These are phyloP conservation scores for Lithophane ornitopus DNA, from an alignment of 2,888 invertebrate genomes.

Conservation along the genomic window DNA sequence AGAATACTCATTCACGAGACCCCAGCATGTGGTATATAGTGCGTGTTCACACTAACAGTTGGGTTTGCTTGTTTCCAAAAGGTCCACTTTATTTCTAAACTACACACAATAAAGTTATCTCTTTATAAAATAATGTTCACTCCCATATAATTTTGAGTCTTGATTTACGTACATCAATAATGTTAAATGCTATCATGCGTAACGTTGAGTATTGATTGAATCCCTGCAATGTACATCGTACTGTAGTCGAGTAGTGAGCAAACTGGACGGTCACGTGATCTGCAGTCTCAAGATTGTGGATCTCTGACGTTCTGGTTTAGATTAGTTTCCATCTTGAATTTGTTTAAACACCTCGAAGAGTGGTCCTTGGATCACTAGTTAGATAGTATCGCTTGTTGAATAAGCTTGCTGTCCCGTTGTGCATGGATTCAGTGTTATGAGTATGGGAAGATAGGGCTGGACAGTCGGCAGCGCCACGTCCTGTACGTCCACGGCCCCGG, in stretches of 20 bases:
- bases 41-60: constrained; percentile 72
- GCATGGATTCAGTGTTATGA: constrained; percentile 73
- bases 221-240: constrained; percentile 57
- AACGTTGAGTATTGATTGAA: constrained; percentile 64
- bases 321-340: constrained; percentile 18
- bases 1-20: constrained; percentile 54
- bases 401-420: constrained; percentile 71
- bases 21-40: constrained; percentile 70
- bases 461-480: constrained; percentile 1
- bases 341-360: constrained; percentile 22
- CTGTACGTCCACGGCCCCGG: neutral
- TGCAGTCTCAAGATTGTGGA: constrained; percentile 31
- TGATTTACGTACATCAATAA: constrained; percentile 73
- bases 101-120: constrained; percentile 67
- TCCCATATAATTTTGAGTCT: constrained; percentile 55
- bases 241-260: constrained; percentile 56
- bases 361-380: constrained; percentile 56
- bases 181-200: constrained; percentile 61
- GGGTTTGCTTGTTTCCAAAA: constrained; percentile 70
- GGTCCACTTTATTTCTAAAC: constrained; percentile 64
- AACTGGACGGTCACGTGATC: constrained; percentile 18
- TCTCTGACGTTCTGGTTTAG: constrained; percentile 26
- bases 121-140: constrained; percentile 62
- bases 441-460: constrained; percentile 35
- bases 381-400: constrained; percentile 66